phyloP scores from a whole-genome alignment of 1,140 invertebrate species.

The Drosophila oshimai region DNA sequence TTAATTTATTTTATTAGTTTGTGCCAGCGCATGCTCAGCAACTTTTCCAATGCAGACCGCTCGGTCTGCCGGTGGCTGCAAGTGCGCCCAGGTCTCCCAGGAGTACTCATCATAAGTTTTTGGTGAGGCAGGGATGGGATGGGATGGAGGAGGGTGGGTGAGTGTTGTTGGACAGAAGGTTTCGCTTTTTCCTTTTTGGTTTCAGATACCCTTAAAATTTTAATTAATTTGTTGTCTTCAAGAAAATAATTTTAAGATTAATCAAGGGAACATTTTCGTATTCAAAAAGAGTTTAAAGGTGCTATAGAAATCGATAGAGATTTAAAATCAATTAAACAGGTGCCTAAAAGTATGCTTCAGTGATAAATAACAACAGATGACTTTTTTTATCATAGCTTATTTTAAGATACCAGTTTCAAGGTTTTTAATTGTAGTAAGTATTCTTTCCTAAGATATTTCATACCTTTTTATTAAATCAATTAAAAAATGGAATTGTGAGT shows the following conservation, averaged over 20 bases:
- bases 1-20: slow-evolving; percentile 76
- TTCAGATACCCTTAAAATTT: not conserved
- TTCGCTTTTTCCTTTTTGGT: not conserved
- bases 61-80: slow-evolving; percentile 41
- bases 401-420: not conserved
- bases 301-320: too few species aligned
- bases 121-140: not conserved
- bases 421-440: too few species aligned
- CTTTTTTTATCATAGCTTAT: not conserved
- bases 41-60: slow-evolving; percentile 47
- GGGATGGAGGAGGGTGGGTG: too few species aligned
- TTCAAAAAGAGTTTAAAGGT: not conserved
- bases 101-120: slow-evolving; percentile 1
- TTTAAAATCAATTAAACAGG: not conserved
- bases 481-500: too few species aligned
- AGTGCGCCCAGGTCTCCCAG: slow-evolving; percentile 24
- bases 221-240: too few species aligned
- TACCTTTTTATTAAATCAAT: too few species aligned
- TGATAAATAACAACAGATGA: not conserved
- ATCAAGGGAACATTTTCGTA: too few species aligned
- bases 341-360: not conserved
- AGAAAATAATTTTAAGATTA: too few species aligned
- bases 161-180: too few species aligned
- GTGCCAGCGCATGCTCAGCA: slow-evolving; percentile 18
- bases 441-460: too few species aligned